A percentile compares a stretch with the other conserved stretches of the same genome.
phyloP scores from a whole-genome alignment of 1,140 invertebrate species.

The Triops longicaudatus region DNA sequence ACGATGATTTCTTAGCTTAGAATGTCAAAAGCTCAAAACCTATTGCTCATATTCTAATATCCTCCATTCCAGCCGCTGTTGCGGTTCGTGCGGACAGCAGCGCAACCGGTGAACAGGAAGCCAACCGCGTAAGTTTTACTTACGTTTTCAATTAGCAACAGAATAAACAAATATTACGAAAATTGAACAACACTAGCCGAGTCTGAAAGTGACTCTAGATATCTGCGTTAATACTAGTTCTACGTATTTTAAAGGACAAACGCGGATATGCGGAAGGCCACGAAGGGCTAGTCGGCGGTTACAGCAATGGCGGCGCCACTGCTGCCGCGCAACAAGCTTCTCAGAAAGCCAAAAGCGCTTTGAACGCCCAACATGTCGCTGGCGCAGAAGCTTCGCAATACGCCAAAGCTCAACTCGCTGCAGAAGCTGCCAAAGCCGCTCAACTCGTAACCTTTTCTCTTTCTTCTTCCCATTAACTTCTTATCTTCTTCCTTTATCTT shows the following conservation, averaged over 20 bases:
- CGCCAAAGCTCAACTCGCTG: conserved; percentile 30
- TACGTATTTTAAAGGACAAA: conserved; percentile 39
- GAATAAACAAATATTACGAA: too few species aligned
- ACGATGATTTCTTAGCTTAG: too few species aligned
- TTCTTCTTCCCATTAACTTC: too few species aligned
- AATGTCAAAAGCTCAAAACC: too few species aligned
- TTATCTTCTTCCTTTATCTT: too few species aligned
- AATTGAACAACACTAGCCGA: too few species aligned
- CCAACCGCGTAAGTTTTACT: background rate
- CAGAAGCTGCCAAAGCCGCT: conserved; percentile 32
- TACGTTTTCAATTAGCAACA: too few species aligned
- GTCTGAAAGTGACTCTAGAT: too few species aligned
- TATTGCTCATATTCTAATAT: too few species aligned
- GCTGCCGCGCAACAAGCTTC: conserved; percentile 34
- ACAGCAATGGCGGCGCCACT: conserved; percentile 31
- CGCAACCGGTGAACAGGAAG: background rate
- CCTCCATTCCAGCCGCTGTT: background rate
- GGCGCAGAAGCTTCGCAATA: conserved; percentile 33
- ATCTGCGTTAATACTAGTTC: too few species aligned
- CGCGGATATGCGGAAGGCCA: too few species aligned
- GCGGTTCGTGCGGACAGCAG: background rate
- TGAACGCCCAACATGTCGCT: conserved; percentile 32
- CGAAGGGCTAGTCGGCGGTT: conserved; percentile 52
- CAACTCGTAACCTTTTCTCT: conserved; percentile 29
- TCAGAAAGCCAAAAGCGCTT: conserved; percentile 32